Evolutionary conservation across 2,797 vertebrate species (phyloP).

Genomic region (Halcyon badia): DNA sequence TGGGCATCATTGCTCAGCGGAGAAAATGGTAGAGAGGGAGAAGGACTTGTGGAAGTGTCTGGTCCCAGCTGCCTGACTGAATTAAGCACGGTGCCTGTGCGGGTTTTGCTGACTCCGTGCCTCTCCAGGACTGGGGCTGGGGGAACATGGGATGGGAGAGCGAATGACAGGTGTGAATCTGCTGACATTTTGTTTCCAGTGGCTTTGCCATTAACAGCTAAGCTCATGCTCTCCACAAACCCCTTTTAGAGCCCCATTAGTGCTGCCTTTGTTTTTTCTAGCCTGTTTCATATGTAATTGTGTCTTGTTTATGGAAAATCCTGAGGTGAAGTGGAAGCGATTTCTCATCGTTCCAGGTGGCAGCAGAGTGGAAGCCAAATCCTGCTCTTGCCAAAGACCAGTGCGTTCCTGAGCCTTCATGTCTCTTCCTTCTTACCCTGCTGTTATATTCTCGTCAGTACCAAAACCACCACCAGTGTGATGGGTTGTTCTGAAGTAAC

Average conservation of each 20-base stretch:
- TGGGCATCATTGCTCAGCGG: not conserved
- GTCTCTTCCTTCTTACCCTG: not conserved
- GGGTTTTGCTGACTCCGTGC: constrained; percentile 27
- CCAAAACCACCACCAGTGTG: not conserved
- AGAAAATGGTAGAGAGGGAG: not conserved
- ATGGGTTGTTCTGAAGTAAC: not conserved
- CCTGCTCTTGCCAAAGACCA: not conserved
- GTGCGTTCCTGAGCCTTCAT: not conserved
- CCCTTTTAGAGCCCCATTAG: constrained; percentile 24
- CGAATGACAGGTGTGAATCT: constrained; percentile 43
- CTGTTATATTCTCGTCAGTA: not conserved
- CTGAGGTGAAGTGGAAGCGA: constrained; percentile 64
- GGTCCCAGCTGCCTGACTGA: constrained; percentile 24
- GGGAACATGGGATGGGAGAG: not conserved
- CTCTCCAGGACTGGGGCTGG: rapidly evolving
- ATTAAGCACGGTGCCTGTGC: not conserved
- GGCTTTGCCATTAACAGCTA: constrained; percentile 20
- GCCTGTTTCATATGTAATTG: constrained; percentile 1
- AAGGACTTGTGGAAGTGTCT: constrained; percentile 17
- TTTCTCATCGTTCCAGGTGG: constrained; percentile 60
- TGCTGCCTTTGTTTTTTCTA: constrained; percentile 50
- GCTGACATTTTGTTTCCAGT: constrained; percentile 58
- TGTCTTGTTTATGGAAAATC: constrained; percentile 54
- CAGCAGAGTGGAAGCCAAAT: constrained; percentile 46
- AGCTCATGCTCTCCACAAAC: constrained; percentile 9